These are phyloP conservation scores for Furcifer pardalis DNA, from an alignment of 2,797 vertebrate species.

Conservation along the genomic window DNA sequence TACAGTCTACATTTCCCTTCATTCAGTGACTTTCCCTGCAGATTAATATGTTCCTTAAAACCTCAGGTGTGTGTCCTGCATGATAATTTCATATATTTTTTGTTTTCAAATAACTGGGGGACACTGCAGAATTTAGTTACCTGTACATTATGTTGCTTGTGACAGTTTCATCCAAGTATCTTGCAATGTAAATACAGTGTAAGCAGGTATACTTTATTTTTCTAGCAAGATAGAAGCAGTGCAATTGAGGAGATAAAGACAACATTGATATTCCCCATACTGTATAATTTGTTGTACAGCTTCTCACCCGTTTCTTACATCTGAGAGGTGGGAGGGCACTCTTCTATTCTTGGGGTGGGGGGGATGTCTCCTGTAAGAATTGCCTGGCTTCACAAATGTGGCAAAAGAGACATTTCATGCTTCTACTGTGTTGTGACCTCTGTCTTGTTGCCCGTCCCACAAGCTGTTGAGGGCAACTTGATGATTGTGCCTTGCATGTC, in stretches of 20 bases:
- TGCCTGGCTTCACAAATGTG: not conserved
- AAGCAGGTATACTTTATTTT: not conserved
- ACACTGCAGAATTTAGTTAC: not conserved
- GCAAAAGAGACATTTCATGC: not conserved
- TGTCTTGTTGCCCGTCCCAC: not conserved
- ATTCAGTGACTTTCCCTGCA: not conserved
- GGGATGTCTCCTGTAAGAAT: not conserved
- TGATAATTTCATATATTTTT: not conserved
- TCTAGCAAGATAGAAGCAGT: not conserved
- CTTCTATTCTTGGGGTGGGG: too few relatives aligned
- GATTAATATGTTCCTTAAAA: not conserved
- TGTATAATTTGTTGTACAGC: not conserved
- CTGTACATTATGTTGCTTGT: not conserved
- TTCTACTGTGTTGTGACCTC: not conserved
- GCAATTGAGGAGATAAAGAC: not conserved
- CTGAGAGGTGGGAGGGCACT: not conserved
- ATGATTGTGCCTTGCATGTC: not conserved
- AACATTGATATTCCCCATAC: not conserved
- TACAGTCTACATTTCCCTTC: too few relatives aligned
- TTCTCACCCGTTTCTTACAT: not conserved
- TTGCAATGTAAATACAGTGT: not conserved
- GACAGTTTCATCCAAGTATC: not conserved
- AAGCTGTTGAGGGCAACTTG: not conserved
- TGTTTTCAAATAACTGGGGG: not conserved
- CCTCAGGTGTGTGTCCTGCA: not conserved